A percentile compares a stretch with the other conserved stretches of the same genome.
phyloP scores from a whole-genome alignment of 2,113 vertebrate genomes.

The Stomatorhinus ivindoensis region DNA sequence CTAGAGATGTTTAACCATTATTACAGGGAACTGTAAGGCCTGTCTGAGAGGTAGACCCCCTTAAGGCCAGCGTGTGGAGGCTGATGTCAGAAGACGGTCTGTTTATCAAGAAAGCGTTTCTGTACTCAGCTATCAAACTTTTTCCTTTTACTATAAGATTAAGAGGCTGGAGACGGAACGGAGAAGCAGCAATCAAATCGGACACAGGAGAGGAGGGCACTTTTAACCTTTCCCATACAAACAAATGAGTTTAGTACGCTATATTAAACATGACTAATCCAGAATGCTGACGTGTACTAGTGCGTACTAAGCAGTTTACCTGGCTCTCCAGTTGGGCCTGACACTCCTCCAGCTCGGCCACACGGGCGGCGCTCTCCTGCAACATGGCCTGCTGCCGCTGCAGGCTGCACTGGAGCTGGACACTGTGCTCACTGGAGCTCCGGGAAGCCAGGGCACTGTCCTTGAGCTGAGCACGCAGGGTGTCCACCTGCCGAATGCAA shows the following conservation, averaged over 20 bases:
- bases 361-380: slow-evolving; percentile 72
- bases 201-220: neutral
- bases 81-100: neutral
- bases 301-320: slow-evolving; percentile 46
- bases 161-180: neutral
- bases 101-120: neutral
- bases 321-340: slow-evolving; percentile 77
- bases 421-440: slow-evolving; percentile 68
- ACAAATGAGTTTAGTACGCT: neutral
- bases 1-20: neutral
- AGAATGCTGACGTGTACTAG: neutral
- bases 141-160: neutral
- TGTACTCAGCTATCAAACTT: neutral
- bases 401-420: slow-evolving; percentile 73
- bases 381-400: slow-evolving; percentile 85
- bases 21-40: neutral
- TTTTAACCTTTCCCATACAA: neutral
- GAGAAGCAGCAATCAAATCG: neutral
- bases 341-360: slow-evolving; percentile 80
- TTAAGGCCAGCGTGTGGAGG: neutral
- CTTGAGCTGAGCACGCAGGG: slow-evolving; percentile 76
- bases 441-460: slow-evolving; percentile 60
- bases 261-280: neutral
- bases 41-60: neutral
- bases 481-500: slow-evolving; percentile 57